phyloP scores from a whole-genome alignment of 2,113 vertebrate genomes.

The Semicossyphus pulcher region DNA sequence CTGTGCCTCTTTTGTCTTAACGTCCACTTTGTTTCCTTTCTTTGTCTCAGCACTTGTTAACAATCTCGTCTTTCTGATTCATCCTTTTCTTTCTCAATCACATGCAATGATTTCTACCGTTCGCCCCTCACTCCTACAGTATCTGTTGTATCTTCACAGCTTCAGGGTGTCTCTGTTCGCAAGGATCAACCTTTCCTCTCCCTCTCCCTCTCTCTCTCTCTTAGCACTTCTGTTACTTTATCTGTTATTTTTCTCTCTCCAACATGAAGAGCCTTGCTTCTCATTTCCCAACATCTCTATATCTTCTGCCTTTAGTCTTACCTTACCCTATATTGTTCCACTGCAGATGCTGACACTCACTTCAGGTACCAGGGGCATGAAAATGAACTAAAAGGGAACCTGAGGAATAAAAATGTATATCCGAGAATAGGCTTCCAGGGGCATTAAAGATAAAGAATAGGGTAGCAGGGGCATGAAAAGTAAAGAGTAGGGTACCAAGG shows the following conservation, averaged over 20 bases:
- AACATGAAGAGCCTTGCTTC: not conserved
- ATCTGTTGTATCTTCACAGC: not conserved
- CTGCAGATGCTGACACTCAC: too few species aligned
- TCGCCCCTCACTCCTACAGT: not conserved
- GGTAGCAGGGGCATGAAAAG: not conserved
- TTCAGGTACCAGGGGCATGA: not conserved
- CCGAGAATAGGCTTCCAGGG: too few species aligned
- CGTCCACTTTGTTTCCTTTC: not conserved
- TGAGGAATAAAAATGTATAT: too few species aligned
- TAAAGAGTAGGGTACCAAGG: too few species aligned
- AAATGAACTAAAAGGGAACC: too few species aligned
- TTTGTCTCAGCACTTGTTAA: conserved; percentile 11
- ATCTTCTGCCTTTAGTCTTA: too few species aligned
- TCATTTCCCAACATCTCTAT: not conserved
- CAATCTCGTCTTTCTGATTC: not conserved
- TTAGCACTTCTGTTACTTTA: not conserved
- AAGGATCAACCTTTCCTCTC: not conserved
- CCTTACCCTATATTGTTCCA: not conserved
- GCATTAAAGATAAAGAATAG: too few species aligned
- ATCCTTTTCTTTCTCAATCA: not conserved
- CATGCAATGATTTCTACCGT: not conserved
- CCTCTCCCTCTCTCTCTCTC: not conserved
- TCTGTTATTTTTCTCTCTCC: not conserved
- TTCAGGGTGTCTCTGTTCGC: not conserved
- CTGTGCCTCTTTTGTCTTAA: not conserved